phyloP scores from a whole-genome alignment of 1,140 invertebrate species.

The Papilio aristodemus region DNA sequence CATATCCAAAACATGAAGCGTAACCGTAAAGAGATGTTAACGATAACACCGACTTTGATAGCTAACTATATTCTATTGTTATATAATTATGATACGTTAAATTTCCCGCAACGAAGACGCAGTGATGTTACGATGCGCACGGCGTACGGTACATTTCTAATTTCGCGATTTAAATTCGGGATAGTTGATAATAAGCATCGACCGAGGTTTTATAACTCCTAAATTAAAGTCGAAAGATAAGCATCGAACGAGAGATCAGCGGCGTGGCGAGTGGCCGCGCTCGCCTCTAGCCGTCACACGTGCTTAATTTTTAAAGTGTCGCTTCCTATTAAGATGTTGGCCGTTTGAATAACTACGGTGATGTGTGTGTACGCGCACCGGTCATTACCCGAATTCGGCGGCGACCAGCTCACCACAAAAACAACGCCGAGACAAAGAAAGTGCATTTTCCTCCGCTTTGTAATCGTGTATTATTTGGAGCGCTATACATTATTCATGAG shows the following conservation, averaged over 20 bases:
- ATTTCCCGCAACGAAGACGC: constrained; percentile 32
- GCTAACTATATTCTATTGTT: constrained; percentile 17
- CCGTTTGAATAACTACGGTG: constrained; percentile 20
- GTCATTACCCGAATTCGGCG: constrained; percentile 62
- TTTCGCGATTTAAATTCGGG: constrained; percentile 31
- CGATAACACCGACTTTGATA: constrained; percentile 4
- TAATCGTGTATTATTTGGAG: constrained; percentile 78
- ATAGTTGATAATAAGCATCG: constrained; percentile 24
- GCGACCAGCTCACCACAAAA: constrained; percentile 43
- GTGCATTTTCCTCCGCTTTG: constrained; percentile 70
- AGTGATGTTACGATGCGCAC: constrained; percentile 1
- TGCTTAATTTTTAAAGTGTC: constrained; percentile 38
- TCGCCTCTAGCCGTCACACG: constrained; percentile 35
- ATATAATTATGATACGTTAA: constrained; percentile 18
- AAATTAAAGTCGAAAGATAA: constrained; percentile 30
- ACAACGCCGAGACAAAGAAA: constrained; percentile 70
- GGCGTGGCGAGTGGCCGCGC: constrained; percentile 19
- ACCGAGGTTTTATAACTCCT: constrained; percentile 10
- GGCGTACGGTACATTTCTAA: constrained; percentile 30
- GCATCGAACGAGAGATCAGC: constrained; percentile 24
- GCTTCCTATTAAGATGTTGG: constrained; percentile 38
- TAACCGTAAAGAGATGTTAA: not conserved
- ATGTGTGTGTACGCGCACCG: constrained; percentile 35
- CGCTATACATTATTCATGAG: constrained; percentile 75
- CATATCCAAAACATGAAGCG: not conserved